These are phyloP conservation scores for Ivindomyrus marchei DNA, from an alignment of 2,113 vertebrate species.

Conservation along the genomic window DNA sequence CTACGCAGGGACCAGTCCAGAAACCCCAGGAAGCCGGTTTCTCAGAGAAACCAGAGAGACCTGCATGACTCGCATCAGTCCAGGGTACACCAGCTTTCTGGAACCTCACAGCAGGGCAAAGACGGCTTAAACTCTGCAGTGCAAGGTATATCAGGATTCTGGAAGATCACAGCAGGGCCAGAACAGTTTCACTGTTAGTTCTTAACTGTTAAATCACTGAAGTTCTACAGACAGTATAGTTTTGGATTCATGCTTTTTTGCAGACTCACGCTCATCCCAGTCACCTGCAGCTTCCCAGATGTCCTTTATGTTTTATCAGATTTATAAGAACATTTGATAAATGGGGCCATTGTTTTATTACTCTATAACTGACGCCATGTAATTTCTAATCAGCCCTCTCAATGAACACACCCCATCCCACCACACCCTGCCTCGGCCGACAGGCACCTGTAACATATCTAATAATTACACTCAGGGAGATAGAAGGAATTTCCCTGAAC, in stretches of 20 bases:
- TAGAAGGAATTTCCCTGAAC: neutral
- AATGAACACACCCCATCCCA: neutral
- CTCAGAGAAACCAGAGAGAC: neutral
- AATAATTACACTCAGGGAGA: neutral
- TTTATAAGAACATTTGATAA: neutral
- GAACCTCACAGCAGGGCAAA: neutral
- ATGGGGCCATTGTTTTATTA: neutral
- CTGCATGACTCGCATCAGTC: neutral
- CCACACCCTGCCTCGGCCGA: neutral
- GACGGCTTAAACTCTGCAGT: neutral
- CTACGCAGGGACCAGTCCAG: neutral
- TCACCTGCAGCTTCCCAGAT: neutral
- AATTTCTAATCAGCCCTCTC: neutral
- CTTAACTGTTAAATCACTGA: neutral
- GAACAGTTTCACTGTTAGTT: neutral
- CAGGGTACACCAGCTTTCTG: neutral
- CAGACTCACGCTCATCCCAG: neutral
- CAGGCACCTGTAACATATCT: neutral
- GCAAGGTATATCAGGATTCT: neutral
- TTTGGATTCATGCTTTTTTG: neutral
- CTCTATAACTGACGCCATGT: neutral
- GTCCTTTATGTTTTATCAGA: neutral
- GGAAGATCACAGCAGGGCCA: neutral
- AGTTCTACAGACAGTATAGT: neutral
- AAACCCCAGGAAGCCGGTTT: neutral